phyloP scores from a whole-genome alignment of 2,113 vertebrate genomes.

The Melanerpes formicivorus region DNA sequence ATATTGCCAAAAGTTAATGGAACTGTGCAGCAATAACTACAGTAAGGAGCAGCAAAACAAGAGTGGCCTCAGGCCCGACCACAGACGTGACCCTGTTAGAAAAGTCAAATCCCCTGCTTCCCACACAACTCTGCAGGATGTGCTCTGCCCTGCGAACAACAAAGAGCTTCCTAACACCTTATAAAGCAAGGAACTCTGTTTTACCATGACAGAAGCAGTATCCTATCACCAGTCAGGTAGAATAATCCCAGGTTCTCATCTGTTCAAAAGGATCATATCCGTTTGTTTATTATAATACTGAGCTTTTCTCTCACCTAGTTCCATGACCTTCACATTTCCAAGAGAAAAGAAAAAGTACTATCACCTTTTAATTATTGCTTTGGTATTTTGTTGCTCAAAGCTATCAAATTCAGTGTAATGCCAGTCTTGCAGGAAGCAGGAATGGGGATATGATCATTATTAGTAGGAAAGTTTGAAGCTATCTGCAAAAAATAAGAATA shows the following conservation, averaged over 20 bases:
- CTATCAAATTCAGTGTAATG: neutral
- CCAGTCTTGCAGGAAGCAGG: neutral
- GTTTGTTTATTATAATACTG: neutral
- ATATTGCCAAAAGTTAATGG: neutral
- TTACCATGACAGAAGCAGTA: neutral
- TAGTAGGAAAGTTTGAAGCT: neutral
- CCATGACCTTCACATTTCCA: neutral
- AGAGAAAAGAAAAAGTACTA: neutral
- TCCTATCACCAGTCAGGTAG: neutral
- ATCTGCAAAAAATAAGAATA: neutral
- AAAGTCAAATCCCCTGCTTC: neutral
- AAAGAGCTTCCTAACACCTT: neutral
- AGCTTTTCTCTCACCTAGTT: neutral
- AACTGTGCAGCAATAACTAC: neutral
- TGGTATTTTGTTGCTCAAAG: constrained; percentile 20
- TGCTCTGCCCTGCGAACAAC: neutral
- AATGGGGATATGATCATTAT: neutral
- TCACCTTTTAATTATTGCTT: neutral
- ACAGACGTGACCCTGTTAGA: neutral
- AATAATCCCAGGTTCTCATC: neutral
- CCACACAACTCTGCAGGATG: neutral
- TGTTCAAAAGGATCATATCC: neutral
- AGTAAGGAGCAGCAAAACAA: neutral
- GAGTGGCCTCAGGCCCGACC: neutral
- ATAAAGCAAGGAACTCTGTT: neutral